Evolutionary conservation across 2,888 invertebrate genomes (phyloP), one percentile per base, ranked within the genome.

Genomic region (Limulus polyphemus): DNA sequence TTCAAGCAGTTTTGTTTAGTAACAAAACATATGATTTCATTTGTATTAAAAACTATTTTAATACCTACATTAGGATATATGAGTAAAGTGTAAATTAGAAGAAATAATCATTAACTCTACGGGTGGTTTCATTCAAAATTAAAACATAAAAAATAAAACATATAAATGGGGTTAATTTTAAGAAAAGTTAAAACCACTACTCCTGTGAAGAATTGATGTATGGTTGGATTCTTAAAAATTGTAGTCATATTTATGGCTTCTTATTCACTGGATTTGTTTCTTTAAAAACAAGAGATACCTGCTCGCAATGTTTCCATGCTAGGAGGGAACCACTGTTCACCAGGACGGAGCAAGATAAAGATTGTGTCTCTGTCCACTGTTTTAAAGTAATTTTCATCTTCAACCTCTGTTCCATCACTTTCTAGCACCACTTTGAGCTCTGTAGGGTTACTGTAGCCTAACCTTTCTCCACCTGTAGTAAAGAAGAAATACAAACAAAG

Each of bases 281-380:
- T 32, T 32, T 32, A 7, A 7, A 32, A 32, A 32, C 1, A n/a
- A n/a, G 32, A 32, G 3, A 32, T 77, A 92, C 92, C 92, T 83
- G 91, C 90, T 79, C 90, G 86, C 80, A 92, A 90, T 78, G 91
- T 90, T 82, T 93, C 92, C 73, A 91, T 90, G 65, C 92, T 91
- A 64, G 90, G 89, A 71, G 92, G 92, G 78, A 88, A 85, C 93
- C 93, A 93, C 78, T 89, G 83, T 81, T 93, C 92, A 70, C 90
- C 90, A 73, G 86, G 86, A 76, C 91, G 84, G 77, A 93, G 83
- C 78, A 93, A 56, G 17, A 70, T 61, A 65, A 70, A 69, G 52
- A 69, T 63, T 11, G 91, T 90, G 73, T 94, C 90, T 68, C 85
- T 85, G 71, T 92, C 91, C 67, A 94, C 79, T 4, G 92, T 92